phyloP scores from a whole-genome alignment of 2,113 vertebrate genomes.

The Entelurus aequoreus region DNA sequence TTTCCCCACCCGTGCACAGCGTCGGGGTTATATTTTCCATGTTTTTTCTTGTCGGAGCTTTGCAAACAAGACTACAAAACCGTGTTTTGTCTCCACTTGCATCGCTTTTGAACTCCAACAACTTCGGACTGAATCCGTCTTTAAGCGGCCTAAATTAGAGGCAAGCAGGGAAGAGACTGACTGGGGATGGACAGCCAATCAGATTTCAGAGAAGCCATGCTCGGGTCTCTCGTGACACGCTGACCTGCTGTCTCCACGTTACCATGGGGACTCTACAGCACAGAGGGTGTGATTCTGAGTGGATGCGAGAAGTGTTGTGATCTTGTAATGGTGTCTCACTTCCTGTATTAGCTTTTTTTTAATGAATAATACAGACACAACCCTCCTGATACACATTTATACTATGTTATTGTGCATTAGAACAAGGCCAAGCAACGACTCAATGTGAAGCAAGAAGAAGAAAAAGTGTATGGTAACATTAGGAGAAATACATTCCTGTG shows the following conservation, averaged over 20 bases:
- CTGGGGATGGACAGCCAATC: constrained; percentile 44
- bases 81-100: constrained; percentile 14
- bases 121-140: constrained; percentile 20
- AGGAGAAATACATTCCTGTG: not conserved
- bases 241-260: constrained; percentile 63
- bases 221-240: constrained; percentile 56
- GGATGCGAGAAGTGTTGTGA: constrained; percentile 13
- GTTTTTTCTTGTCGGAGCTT: not conserved
- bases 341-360: constrained; percentile 1
- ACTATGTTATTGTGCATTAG: too few relatives aligned
- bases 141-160: constrained; percentile 45
- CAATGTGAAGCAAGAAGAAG: not conserved
- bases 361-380: constrained; percentile 29
- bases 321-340: constrained; percentile 16
- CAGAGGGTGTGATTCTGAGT: constrained; percentile 38
- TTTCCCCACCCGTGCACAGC: not conserved
- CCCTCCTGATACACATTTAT: constrained; percentile 8
- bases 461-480: not conserved
- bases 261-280: constrained; percentile 57
- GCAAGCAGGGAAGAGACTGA: constrained; percentile 9
- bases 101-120: constrained; percentile 39
- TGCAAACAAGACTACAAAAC: not conserved
- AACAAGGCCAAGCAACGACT: too few relatives aligned
- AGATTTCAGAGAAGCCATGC: constrained; percentile 27
- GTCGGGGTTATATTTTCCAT: not conserved